Base-by-base conservation (phyloP, 2,113 vertebrate genomes). In the Chionis minor region DNA sequence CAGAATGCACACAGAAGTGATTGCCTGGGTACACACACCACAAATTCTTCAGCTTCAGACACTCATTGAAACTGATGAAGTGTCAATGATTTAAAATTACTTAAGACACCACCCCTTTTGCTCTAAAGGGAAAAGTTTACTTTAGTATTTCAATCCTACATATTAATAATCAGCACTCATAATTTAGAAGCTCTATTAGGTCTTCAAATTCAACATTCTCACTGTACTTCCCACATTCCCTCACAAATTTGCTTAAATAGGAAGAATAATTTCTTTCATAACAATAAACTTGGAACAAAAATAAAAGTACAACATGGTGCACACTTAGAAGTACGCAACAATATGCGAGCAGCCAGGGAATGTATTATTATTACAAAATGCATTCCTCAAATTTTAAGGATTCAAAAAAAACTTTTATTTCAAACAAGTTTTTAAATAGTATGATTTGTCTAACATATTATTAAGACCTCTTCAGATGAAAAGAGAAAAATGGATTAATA, bases 401-500 rank as follows among this genome's bases (percentile, higher is more conserved):
- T 91, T 86, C 73, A 81, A 97, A 88, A 88, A 56, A 23, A 35
- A 70, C 81, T 97, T 97, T 71, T 97, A 70, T 95, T 96, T 90
- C 45, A 69, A 93, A 94, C 86, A 92, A 88, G 49, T 71, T 91
- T 81, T 92, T 91, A 91, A 95, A 81, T 78, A 90, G 47, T 65
- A 74, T 96, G 80, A 78, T 90, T 97, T 97, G 58, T 38, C 67
- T 91, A 97, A 92, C 61, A 1, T 94, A 47, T 94, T 95, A 97
- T 97, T 98, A 97, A 78, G 86, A 70, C 51, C 44, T 97, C 79
- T 96, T 94, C 66, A 89, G 61, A 88, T 96, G 59, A 98, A 97
- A 96, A 61, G 49, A 82, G 67, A 95, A 94, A 97, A 97, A 88
- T 92, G 49, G 86, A 98, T 97, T 98, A 97, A 96, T 91, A 97